A percentile compares a stretch with the other conserved stretches of the same genome.
Conservation (phyloP, 2,888 invertebrate genomes). For the Acanthosepion esculentum region DNA sequence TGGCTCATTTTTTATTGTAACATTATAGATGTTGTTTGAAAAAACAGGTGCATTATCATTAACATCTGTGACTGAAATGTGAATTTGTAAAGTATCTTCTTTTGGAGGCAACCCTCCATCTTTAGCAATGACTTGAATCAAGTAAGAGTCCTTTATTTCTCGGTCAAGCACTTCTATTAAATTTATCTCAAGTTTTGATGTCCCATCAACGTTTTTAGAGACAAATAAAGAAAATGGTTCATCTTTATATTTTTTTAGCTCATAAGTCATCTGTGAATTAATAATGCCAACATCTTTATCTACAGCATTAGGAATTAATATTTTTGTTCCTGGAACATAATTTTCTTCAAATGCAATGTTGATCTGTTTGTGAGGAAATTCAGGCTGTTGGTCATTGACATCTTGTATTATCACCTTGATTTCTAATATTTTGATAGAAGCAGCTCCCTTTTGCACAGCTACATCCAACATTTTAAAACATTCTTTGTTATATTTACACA, state of each 20-base stretch:
- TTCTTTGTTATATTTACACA: conserved; percentile 21
- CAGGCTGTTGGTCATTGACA: not conserved
- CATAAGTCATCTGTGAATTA: not conserved
- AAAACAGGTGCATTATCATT: not conserved
- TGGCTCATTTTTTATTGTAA: not conserved
- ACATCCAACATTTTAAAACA: conserved; percentile 9
- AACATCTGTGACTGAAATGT: not conserved
- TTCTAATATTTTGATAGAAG: not conserved
- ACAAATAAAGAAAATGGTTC: not conserved
- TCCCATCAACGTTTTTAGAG: not conserved
- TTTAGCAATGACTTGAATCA: not conserved
- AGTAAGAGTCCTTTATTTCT: not conserved
- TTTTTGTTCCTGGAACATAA: not conserved
- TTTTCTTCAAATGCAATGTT: not conserved
- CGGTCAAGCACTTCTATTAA: not conserved
- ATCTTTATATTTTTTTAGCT: not conserved
- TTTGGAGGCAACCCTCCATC: not conserved
- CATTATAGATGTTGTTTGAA: not conserved
- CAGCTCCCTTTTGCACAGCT: not conserved
- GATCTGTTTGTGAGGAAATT: not conserved
- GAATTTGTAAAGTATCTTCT: not conserved
- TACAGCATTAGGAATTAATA: not conserved
- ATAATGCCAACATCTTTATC: not conserved
- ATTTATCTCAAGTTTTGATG: not conserved
- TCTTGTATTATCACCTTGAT: not conserved